Evolutionary conservation across 1,140 invertebrate species (phyloP).

Genomic region (Pogonognathellus flavescens): DNA sequence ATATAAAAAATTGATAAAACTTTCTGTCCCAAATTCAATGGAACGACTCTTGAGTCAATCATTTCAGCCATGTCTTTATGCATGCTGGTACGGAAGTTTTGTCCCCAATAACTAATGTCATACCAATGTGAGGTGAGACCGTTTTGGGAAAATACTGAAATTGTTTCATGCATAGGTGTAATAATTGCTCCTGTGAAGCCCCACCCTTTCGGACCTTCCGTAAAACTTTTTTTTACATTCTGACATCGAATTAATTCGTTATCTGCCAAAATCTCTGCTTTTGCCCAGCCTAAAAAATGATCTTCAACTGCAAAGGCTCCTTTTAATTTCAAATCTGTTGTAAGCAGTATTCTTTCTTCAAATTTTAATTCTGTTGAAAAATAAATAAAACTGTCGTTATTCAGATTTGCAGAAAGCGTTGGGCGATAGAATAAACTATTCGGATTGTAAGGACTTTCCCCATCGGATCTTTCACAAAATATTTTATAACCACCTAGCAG

Average conservation of each 20-base stretch:
- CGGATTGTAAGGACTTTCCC: not conserved
- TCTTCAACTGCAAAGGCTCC: not conserved
- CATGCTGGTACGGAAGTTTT: not conserved
- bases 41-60: not conserved
- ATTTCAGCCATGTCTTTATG: not conserved
- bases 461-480: not conserved
- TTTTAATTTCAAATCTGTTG: not conserved
- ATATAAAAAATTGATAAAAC: slow-evolving; percentile 1
- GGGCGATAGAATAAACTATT: not conserved
- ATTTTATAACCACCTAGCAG: not conserved
- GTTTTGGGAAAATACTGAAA: slow-evolving; percentile 14
- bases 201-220: not conserved
- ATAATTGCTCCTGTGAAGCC: not conserved
- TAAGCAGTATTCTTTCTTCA: not conserved
- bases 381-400: not conserved
- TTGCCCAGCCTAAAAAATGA: slow-evolving; percentile 9
- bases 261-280: slow-evolving; percentile 1
- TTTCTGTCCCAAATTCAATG: not conserved
- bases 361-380: not conserved
- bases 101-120: slow-evolving; percentile 22
- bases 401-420: not conserved
- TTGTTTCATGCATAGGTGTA: not conserved
- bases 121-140: not conserved
- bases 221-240: not conserved
- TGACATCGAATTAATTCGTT: not conserved